phyloP scores from a whole-genome alignment of 2,113 vertebrate species.

The Amphiprion ocellaris region DNA sequence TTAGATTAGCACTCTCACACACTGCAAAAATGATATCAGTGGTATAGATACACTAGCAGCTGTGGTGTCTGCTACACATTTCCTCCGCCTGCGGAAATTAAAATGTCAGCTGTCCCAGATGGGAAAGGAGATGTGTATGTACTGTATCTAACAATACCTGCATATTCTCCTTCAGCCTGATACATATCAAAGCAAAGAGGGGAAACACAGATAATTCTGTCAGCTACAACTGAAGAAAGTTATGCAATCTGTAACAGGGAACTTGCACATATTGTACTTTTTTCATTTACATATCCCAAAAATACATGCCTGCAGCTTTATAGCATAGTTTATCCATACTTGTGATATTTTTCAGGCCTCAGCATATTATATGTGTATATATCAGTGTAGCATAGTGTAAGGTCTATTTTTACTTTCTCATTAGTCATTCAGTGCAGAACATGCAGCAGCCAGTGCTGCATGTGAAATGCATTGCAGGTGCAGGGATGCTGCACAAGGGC shows the following conservation, averaged over 20 bases:
- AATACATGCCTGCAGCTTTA: not conserved
- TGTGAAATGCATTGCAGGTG: slow-evolving; percentile 62
- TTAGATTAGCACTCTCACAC: slow-evolving; percentile 57
- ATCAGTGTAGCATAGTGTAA: slow-evolving; percentile 28
- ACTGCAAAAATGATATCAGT: slow-evolving; percentile 45
- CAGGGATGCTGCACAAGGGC: slow-evolving; percentile 39
- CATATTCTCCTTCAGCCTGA: slow-evolving; percentile 31
- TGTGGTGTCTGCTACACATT: slow-evolving; percentile 35
- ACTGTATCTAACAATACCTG: slow-evolving; percentile 26
- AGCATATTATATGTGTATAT: not conserved
- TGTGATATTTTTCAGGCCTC: not conserved
- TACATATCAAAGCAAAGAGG: slow-evolving; percentile 56
- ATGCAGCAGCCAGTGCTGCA: slow-evolving; percentile 46
- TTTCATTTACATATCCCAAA: not conserved
- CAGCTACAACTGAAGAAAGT: slow-evolving; percentile 19
- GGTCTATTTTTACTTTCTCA: slow-evolving; percentile 56
- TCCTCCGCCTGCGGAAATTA: slow-evolving; percentile 66
- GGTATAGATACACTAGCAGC: slow-evolving; percentile 48
- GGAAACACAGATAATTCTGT: slow-evolving; percentile 2
- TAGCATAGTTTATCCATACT: slow-evolving; percentile 10
- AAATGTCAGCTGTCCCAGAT: slow-evolving; percentile 57
- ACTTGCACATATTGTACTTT: not conserved
- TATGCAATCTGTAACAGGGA: not conserved
- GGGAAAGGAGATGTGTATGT: slow-evolving; percentile 20
- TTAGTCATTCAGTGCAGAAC: slow-evolving; percentile 48